phyloP scores from a whole-genome alignment of 1,140 invertebrate genomes.

The Centruroides sculpturatus region DNA sequence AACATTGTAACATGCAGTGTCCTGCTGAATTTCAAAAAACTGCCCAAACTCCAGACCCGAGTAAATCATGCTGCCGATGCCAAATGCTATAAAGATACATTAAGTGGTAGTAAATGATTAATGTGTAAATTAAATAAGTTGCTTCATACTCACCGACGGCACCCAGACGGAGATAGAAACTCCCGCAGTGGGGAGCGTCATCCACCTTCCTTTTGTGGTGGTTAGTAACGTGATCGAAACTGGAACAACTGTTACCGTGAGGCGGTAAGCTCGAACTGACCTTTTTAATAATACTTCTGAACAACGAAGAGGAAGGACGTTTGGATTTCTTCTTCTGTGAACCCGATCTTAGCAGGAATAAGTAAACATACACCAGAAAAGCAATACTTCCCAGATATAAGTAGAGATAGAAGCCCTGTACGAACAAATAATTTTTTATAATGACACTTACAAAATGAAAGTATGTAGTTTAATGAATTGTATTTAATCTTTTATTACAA shows the following conservation, averaged over 20 bases:
- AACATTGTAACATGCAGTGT: slow-evolving; percentile 73
- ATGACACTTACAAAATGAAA: too few relatives aligned
- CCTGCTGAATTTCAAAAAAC: slow-evolving; percentile 73
- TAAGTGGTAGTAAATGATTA: neutral
- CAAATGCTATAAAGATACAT: slow-evolving; percentile 50
- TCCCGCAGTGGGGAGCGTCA: slow-evolving; percentile 46
- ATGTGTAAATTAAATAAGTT: neutral
- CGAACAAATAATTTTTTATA: too few relatives aligned
- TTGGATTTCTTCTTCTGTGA: neutral
- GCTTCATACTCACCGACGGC: slow-evolving; percentile 53
- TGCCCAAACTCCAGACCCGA: slow-evolving; percentile 84
- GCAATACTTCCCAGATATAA: slow-evolving; percentile 79
- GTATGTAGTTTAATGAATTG: too few relatives aligned
- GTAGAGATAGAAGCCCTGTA: slow-evolving; percentile 68
- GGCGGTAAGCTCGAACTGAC: neutral
- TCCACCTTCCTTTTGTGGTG: slow-evolving; percentile 23
- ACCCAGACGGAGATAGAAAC: slow-evolving; percentile 84
- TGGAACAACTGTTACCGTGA: neutral
- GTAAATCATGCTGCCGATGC: slow-evolving; percentile 88
- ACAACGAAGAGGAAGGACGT: slow-evolving; percentile 1
- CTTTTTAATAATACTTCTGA: slow-evolving; percentile 8
- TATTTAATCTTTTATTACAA: too few relatives aligned
- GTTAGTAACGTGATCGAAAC: slow-evolving; percentile 24
- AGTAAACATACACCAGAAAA: slow-evolving; percentile 72
- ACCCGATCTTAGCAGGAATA: slow-evolving; percentile 37